These are phyloP conservation scores for Nudaria mundana DNA, from an alignment of 2,888 invertebrate species.

Conservation along the genomic window DNA sequence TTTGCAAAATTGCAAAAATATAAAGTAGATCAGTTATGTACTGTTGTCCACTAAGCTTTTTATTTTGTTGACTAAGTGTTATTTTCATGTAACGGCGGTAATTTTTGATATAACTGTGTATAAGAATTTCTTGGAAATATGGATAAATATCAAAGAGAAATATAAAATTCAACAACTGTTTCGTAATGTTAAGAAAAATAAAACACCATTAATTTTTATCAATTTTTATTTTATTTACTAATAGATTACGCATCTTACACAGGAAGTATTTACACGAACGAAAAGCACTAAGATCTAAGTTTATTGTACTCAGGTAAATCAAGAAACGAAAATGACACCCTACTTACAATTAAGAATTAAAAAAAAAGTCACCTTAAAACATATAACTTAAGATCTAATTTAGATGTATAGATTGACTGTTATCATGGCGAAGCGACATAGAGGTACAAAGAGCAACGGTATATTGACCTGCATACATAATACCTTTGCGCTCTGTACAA, in stretches of 20 bases:
- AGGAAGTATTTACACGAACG: constrained; percentile 62
- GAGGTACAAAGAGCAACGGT: too few species aligned
- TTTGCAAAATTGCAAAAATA: too few species aligned
- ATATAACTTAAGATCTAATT: constrained; percentile 30
- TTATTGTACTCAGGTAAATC: constrained; percentile 65
- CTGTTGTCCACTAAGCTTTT: too few species aligned
- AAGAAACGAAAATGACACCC: constrained; percentile 49
- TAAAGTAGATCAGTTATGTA: too few species aligned
- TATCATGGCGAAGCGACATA: constrained; percentile 1
- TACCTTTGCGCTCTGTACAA: too few species aligned
- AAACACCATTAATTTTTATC: constrained; percentile 36
- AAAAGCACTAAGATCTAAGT: constrained; percentile 48
- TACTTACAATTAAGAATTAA: constrained; percentile 38
- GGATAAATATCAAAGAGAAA: too few species aligned
- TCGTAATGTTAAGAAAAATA: neutral
- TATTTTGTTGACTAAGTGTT: too few species aligned
- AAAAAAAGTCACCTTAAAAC: constrained; percentile 43
- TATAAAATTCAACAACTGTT: too few species aligned
- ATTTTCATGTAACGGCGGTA: too few species aligned
- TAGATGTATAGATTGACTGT: constrained; percentile 33
- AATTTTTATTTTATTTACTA: constrained; percentile 66
- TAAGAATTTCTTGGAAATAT: too few species aligned
- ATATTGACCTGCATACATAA: too few species aligned
- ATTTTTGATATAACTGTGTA: too few species aligned
- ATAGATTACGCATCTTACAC: constrained; percentile 59